These are phyloP conservation scores for Drosophila emarginata DNA, from an alignment of 2,888 invertebrate species.

Conservation along the genomic window DNA sequence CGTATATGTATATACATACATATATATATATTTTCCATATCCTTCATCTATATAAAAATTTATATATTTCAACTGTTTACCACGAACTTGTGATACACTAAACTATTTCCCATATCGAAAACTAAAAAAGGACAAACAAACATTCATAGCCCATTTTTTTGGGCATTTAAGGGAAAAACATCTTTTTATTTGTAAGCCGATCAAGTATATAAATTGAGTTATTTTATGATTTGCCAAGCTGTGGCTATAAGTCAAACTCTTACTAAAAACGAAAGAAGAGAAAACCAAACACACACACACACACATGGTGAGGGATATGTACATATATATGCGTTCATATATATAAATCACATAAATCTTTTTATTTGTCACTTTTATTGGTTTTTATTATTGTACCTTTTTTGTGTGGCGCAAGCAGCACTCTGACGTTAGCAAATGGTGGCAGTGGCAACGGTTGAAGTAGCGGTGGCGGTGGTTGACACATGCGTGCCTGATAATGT, in stretches of 20 bases:
- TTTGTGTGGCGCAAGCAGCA: slow-evolving; percentile 36
- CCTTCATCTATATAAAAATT: neutral
- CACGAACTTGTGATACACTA: slow-evolving; percentile 4
- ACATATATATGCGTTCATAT: neutral
- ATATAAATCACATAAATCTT: slow-evolving; percentile 73
- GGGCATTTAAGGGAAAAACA: neutral
- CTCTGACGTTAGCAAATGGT: slow-evolving; percentile 3
- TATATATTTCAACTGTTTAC: neutral
- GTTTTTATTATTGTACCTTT: slow-evolving; percentile 77
- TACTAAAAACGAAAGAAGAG: neutral
- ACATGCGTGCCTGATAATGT: slow-evolving; percentile 72
- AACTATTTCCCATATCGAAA: neutral
- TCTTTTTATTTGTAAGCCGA: slow-evolving; percentile 5
- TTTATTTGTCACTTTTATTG: slow-evolving; percentile 78
- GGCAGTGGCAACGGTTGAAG: slow-evolving; percentile 7
- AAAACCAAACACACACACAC: slow-evolving; percentile 9
- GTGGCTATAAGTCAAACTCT: neutral
- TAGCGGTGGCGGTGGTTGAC: slow-evolving; percentile 61
- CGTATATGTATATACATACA: neutral
- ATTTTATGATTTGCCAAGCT: slow-evolving; percentile 10
- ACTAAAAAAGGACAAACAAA: neutral
- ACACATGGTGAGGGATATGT: slow-evolving; percentile 15
- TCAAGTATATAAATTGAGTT: slow-evolving; percentile 2
- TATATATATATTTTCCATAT: neutral
- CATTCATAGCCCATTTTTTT: neutral